Conservation (phyloP, 1,140 invertebrate species). For the Harlomillsia oculata region DNA sequence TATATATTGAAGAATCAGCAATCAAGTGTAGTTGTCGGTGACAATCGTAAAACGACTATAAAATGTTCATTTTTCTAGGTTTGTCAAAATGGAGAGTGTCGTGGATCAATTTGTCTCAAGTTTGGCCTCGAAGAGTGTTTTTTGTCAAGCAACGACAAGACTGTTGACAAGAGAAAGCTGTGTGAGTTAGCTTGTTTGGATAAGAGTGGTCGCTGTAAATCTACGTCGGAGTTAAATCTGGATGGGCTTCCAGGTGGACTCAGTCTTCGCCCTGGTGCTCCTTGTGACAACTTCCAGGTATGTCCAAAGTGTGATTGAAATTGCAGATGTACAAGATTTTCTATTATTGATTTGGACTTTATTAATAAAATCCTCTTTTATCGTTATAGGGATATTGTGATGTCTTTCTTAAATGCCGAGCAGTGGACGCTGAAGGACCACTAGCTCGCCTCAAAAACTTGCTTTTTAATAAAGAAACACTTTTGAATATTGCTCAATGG, state of each 20-base stretch:
- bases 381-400: conserved; percentile 85
- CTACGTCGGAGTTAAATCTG: conserved; percentile 53
- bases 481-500: conserved; percentile 77
- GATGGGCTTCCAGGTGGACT: conserved; percentile 66
- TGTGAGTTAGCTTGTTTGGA: conserved; percentile 91
- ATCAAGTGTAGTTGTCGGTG: neutral
- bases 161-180: conserved; percentile 73
- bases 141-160: conserved; percentile 75
- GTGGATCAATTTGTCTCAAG: conserved; percentile 87
- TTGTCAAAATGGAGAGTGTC: conserved; percentile 88
- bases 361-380: too few species aligned
- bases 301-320: conserved; percentile 4
- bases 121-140: conserved; percentile 94
- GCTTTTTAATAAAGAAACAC: conserved; percentile 81
- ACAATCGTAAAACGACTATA: neutral
- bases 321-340: neutral
- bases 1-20: neutral
- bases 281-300: conserved; percentile 96
- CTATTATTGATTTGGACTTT: too few species aligned
- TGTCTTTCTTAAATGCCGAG: conserved; percentile 93
- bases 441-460: conserved; percentile 92
- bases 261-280: conserved; percentile 81
- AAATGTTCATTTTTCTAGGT: conserved; percentile 45
- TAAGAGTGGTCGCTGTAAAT: conserved; percentile 59
- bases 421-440: conserved; percentile 96